phyloP scores from a whole-genome alignment of 2,888 invertebrate species.

The Synanthedon andrenaeformis region DNA sequence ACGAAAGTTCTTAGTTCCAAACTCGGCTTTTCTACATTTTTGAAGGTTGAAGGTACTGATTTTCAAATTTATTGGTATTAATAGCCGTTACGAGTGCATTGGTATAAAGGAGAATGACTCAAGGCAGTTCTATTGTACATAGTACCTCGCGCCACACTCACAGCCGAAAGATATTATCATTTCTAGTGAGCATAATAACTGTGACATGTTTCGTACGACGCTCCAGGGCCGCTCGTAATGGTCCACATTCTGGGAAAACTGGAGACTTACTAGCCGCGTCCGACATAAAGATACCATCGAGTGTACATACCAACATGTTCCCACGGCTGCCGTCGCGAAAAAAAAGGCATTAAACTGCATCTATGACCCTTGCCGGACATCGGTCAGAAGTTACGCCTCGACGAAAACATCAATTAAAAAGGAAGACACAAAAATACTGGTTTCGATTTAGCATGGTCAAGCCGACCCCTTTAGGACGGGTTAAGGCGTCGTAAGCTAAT shows the following conservation, averaged over 20 bases:
- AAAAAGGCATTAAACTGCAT: constrained; percentile 16
- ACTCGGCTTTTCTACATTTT: too few species aligned
- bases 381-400: constrained; percentile 49
- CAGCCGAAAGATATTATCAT: constrained; percentile 59
- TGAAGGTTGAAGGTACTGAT: too few species aligned
- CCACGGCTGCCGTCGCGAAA: constrained; percentile 54
- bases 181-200: constrained; percentile 66
- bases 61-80: constrained; percentile 28
- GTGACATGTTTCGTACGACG: constrained; percentile 63
- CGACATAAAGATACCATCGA: constrained; percentile 58
- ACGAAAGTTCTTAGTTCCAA: too few species aligned
- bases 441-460: constrained; percentile 39
- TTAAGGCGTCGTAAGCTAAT: constrained; percentile 54
- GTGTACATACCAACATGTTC: constrained; percentile 35
- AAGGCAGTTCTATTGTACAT: constrained; percentile 22
- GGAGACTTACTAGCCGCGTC: constrained; percentile 36
- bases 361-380: constrained; percentile 38
- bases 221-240: constrained; percentile 57
- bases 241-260: constrained; percentile 60
- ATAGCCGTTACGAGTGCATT: constrained; percentile 35
- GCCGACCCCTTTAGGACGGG: constrained; percentile 33
- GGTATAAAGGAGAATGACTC: constrained; percentile 38
- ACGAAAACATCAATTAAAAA: constrained; percentile 64
- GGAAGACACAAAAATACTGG: constrained; percentile 53
- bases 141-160: constrained; percentile 44